These are phyloP conservation scores for Drosophila murphyi DNA, from an alignment of 1,140 invertebrate genomes.

Conservation along the genomic window DNA sequence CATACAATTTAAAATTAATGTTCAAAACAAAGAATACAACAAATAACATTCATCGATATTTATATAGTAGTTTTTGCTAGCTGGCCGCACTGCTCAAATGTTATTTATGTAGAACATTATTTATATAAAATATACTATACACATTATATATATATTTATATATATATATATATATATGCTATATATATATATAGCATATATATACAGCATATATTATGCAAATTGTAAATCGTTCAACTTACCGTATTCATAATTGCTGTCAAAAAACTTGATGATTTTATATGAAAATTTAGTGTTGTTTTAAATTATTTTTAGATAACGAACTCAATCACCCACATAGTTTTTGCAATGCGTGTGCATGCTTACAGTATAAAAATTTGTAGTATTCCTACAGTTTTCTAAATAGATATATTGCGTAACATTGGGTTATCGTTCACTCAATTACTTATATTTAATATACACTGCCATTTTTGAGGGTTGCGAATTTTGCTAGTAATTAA, in stretches of 20 bases:
- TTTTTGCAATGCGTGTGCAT: conserved; percentile 2
- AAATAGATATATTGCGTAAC: background rate
- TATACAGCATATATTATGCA: background rate
- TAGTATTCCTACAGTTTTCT: background rate
- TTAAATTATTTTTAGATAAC: conserved; percentile 2
- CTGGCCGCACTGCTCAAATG: background rate
- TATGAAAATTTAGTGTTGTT: background rate
- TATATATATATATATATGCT: background rate
- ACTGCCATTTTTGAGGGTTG: background rate
- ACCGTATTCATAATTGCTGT: conserved; percentile 4
- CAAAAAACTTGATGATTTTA: background rate
- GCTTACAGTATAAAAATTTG: background rate
- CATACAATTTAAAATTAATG: too few species aligned
- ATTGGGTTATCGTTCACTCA: background rate
- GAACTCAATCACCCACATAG: background rate
- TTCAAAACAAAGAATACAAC: too few species aligned
- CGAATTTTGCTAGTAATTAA: background rate
- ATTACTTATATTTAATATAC: background rate
- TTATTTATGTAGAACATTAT: background rate
- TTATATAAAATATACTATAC: background rate
- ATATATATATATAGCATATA: background rate
- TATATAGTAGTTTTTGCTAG: background rate
- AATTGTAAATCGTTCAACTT: conserved; percentile 1
- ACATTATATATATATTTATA: background rate
- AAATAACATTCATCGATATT: background rate